Percentiles rank a stretch among this genome's conserved stretches.
These are phyloP conservation scores for Bos indicus DNA, from an alignment of 2,113 vertebrate genomes.

Conservation along the genomic window DNA sequence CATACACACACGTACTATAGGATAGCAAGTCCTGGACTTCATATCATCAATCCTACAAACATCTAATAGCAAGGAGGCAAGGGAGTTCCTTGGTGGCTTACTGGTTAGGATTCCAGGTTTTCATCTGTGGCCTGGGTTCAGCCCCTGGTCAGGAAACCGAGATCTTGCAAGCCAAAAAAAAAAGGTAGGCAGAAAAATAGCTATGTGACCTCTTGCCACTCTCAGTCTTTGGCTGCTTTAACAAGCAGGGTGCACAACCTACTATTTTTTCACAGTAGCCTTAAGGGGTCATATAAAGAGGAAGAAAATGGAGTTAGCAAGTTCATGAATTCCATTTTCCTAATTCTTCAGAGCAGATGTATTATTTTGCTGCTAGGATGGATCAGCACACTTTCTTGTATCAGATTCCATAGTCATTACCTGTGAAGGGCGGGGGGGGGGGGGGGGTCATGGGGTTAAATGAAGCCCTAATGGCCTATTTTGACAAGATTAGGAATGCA, in stretches of 20 bases:
- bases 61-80: background rate
- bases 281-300: background rate
- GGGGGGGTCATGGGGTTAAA: background rate
- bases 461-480: background rate
- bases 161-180: background rate
- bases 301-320: background rate
- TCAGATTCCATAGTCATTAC: background rate
- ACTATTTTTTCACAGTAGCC: background rate
- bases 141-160: background rate
- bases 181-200: background rate
- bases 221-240: background rate
- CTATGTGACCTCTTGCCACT: background rate
- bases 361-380: background rate
- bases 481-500: background rate
- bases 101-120: background rate
- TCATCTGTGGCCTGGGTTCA: background rate
- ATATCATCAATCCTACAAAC: background rate
- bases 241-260: background rate
- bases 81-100: background rate
- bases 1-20: accelerated
- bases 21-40: background rate
- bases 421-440: background rate
- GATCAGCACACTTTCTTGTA: background rate
- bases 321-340: background rate
- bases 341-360: background rate